Conservation (phyloP, 1,140 invertebrate genomes). For the Spodoptera litura region DNA sequence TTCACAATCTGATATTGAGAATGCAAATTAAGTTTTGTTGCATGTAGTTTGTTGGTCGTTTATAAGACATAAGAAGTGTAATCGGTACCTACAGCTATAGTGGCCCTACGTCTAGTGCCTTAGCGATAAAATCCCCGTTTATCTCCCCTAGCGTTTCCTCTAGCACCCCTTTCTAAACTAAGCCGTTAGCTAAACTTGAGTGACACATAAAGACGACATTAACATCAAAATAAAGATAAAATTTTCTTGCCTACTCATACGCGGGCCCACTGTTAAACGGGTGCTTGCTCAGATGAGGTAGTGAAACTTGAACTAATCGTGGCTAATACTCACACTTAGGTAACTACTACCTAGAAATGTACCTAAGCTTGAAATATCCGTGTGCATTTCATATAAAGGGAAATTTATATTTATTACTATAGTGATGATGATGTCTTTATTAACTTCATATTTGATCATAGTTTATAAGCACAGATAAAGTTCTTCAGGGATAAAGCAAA, state of each 20-base stretch:
- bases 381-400: too few relatives aligned
- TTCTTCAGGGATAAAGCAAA: neutral
- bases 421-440: too few relatives aligned
- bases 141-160: constrained; percentile 49
- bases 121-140: constrained; percentile 46
- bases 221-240: constrained; percentile 52
- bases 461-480: too few relatives aligned
- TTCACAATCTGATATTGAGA: constrained; percentile 45
- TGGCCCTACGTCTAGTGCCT: constrained; percentile 7
- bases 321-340: neutral
- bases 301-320: constrained; percentile 2
- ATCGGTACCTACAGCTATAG: neutral
- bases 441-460: too few relatives aligned
- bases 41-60: constrained; percentile 11
- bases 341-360: neutral
- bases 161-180: constrained; percentile 43
- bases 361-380: neutral
- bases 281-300: constrained; percentile 20
- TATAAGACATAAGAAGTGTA: neutral
- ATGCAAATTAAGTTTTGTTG: constrained; percentile 49
- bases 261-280: constrained; percentile 23
- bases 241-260: constrained; percentile 28
- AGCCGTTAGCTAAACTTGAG: constrained; percentile 46
- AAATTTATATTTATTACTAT: too few relatives aligned
- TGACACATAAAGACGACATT: constrained; percentile 48